A percentile compares a stretch with the other conserved stretches of the same genome.
Conservation (phyloP, 2,888 invertebrate species). For the Orchesella flavescens region DNA sequence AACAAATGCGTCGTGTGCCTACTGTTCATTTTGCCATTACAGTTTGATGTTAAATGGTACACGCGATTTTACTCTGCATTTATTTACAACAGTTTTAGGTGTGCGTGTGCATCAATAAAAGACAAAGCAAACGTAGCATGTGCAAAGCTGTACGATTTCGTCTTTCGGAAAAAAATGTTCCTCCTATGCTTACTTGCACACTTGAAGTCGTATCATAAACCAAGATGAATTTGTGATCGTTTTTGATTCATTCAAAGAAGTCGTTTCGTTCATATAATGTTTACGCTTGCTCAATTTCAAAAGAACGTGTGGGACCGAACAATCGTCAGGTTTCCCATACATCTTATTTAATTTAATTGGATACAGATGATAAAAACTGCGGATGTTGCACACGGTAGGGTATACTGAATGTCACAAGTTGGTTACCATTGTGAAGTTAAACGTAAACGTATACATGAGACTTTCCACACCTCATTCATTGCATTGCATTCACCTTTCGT, state of each 20-base stretch:
- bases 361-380: neutral
- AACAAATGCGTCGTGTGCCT: neutral
- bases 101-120: neutral
- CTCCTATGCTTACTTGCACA: neutral
- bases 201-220: neutral
- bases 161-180: too few species aligned
- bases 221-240: neutral
- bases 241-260: neutral
- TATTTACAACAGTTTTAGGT: neutral
- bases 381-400: neutral
- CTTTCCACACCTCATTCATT: too few species aligned
- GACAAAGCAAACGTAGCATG: neutral
- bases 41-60: neutral
- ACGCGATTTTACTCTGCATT: neutral
- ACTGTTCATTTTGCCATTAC: neutral
- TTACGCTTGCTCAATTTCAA: neutral
- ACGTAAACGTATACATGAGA: too few species aligned
- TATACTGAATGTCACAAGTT: too few species aligned
- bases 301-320: slow-evolving; percentile 18
- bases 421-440: neutral
- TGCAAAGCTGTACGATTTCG: too few species aligned
- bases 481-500: too few species aligned
- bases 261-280: neutral
- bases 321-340: slow-evolving; percentile 43
- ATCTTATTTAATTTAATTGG: slow-evolving; percentile 14